phyloP scores from a whole-genome alignment of 1,140 invertebrate genomes.

The Heliconius hewitsoni region DNA sequence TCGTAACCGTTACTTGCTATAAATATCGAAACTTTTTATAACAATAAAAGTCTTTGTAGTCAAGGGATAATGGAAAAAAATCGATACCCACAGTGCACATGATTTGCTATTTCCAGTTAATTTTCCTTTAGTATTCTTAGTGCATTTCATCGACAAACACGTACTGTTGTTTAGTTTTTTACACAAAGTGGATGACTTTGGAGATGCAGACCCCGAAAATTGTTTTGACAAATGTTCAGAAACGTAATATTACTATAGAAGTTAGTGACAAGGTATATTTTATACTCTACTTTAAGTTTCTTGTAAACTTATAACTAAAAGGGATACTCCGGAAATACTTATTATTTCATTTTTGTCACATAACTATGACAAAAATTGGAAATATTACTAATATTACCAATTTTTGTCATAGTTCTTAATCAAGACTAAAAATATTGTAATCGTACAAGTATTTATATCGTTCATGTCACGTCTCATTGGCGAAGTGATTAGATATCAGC shows the following conservation, averaged over 20 bases:
- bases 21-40: not conserved
- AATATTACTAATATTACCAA: too few relatives aligned
- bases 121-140: conserved; percentile 3
- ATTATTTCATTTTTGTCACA: too few relatives aligned
- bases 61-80: conserved; percentile 3
- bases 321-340: too few relatives aligned
- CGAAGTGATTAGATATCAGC: too few relatives aligned
- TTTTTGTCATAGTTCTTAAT: too few relatives aligned
- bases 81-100: conserved; percentile 2
- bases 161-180: not conserved
- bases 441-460: too few relatives aligned
- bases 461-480: too few relatives aligned
- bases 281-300: too few relatives aligned
- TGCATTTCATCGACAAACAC: not conserved
- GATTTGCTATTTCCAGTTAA: conserved; percentile 6
- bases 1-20: not conserved
- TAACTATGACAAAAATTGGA: too few relatives aligned
- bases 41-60: conserved; percentile 1
- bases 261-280: conserved; percentile 43
- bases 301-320: too few relatives aligned
- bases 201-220: conserved; percentile 29
- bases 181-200: not conserved
- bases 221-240: conserved; percentile 46
- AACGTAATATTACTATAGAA: conserved; percentile 48
- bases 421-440: too few relatives aligned